Conservation (phyloP, 2,797 vertebrate species). For the Trachops cirrhosus region DNA sequence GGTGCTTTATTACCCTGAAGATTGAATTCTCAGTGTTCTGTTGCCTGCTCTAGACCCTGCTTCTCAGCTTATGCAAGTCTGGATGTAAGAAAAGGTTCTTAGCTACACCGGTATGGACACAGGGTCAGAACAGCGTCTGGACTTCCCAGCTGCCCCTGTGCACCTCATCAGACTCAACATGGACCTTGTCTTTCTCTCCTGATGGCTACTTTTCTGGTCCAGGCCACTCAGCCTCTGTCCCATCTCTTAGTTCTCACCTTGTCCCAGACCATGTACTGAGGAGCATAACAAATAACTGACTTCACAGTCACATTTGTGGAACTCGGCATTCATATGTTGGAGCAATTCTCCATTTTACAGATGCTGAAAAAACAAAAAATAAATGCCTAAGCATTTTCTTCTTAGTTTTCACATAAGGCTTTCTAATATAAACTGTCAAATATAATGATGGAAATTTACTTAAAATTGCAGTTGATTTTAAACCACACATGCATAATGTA, state of each 20-base stretch:
- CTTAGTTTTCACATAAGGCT: not conserved
- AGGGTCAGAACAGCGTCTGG: not conserved
- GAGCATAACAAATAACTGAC: not conserved
- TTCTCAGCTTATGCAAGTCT: not conserved
- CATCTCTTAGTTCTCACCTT: not conserved
- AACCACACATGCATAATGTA: not conserved
- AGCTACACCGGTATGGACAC: not conserved
- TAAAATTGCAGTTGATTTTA: conserved; percentile 29
- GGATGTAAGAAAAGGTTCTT: not conserved
- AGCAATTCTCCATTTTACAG: not conserved
- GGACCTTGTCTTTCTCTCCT: not conserved
- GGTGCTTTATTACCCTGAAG: not conserved
- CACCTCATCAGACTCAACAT: fast-evolving
- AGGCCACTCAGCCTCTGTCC: not conserved
- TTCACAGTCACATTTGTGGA: not conserved
- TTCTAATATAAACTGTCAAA: not conserved
- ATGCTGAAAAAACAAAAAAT: not conserved
- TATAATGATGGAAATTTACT: not conserved
- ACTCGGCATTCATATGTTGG: not conserved
- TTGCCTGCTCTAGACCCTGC: not conserved
- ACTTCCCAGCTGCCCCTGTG: not conserved
- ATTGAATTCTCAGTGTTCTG: not conserved
- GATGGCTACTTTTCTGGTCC: not conserved
- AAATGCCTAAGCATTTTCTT: not conserved
- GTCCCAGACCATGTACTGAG: not conserved